These are phyloP conservation scores for Amphimallon solstitiale DNA, from an alignment of 2,888 invertebrate genomes.

Conservation along the genomic window DNA sequence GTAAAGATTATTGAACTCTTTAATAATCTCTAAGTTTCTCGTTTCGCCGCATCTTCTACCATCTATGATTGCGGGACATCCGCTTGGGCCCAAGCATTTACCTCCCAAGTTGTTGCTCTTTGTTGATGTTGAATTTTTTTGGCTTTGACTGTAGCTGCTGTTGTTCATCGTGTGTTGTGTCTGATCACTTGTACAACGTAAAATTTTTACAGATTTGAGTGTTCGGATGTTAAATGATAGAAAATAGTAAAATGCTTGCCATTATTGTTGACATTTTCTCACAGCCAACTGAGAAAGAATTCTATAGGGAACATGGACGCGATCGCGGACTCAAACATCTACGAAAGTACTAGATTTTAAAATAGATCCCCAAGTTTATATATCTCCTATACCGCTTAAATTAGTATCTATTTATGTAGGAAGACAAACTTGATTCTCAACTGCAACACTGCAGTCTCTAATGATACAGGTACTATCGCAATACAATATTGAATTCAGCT, in stretches of 20 bases:
- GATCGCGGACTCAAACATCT: background rate
- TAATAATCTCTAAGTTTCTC: slow-evolving; percentile 65
- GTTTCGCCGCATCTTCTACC: slow-evolving; percentile 56
- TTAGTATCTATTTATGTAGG: too few species aligned
- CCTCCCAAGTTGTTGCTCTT: background rate
- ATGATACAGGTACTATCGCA: too few species aligned
- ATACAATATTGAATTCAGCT: too few species aligned
- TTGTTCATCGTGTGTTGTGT: slow-evolving; percentile 18
- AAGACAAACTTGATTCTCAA: too few species aligned
- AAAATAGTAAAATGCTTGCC: slow-evolving; percentile 40
- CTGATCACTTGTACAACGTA: slow-evolving; percentile 36
- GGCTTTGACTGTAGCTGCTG: slow-evolving; percentile 5
- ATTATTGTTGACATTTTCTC: slow-evolving; percentile 44
- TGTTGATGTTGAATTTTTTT: background rate
- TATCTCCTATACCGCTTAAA: background rate
- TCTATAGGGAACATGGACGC: background rate
- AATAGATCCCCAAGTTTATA: too few species aligned
- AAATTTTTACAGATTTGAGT: slow-evolving; percentile 41
- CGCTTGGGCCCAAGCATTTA: slow-evolving; percentile 35
- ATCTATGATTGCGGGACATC: slow-evolving; percentile 42
- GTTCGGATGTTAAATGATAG: slow-evolving; percentile 39
- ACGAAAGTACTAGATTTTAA: background rate
- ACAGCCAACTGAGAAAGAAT: slow-evolving; percentile 32
- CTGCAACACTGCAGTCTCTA: too few species aligned
- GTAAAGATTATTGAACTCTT: slow-evolving; percentile 72